Base-by-base conservation (phyloP, 2,888 invertebrate genomes). In the Oscheius sp. region DNA sequence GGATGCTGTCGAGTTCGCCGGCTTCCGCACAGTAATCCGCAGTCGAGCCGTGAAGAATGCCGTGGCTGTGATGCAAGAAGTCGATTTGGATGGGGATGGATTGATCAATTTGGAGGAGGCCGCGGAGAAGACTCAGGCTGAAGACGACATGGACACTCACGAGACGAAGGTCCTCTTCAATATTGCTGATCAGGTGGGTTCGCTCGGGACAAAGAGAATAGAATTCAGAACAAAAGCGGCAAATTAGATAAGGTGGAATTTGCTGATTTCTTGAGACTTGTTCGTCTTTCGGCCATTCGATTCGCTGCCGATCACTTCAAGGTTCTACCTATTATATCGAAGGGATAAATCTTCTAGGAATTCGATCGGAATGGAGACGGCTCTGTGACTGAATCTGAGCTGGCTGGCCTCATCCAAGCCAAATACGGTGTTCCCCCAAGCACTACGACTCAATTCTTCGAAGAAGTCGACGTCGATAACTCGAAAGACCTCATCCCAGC, bases 1-100 rank as follows among this genome's bases (percentile, higher is more conserved):
- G 75, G 82, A 85, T 67, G 71, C 79, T 15, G 84, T 85, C 8
- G 85, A 85, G 55, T 85, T 85, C 65, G 85, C 85, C 52, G 84
- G 84, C 8, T 85, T 85, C 72, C 72, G 85, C 37, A 79, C 81
- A 0, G 80, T 80, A 10, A 80, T 80, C 31, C 69, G 80, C 6
- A 67, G 71, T 8, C 50, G 76, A 37, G 78, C 80, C 0, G 80
- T 80, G 3, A 75, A 66, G 25, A 72, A 78, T 57, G 80, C 80
- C n/a, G 70, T 78, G 39, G 75, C 75, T 15, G 69, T 71, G 25
- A 69, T 80, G 72, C 73, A 73, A 73, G 73, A 63, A 57, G 76
- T 76, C 10, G 79, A 79, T 45, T 37, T 65, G 20, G 75, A 81
- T 58, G 69, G 65, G 0, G 81, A 79, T 69, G 83, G 82, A 42